These are phyloP conservation scores for Genyomyrus donnyi DNA, from an alignment of 2,113 vertebrate species.

Conservation along the genomic window DNA sequence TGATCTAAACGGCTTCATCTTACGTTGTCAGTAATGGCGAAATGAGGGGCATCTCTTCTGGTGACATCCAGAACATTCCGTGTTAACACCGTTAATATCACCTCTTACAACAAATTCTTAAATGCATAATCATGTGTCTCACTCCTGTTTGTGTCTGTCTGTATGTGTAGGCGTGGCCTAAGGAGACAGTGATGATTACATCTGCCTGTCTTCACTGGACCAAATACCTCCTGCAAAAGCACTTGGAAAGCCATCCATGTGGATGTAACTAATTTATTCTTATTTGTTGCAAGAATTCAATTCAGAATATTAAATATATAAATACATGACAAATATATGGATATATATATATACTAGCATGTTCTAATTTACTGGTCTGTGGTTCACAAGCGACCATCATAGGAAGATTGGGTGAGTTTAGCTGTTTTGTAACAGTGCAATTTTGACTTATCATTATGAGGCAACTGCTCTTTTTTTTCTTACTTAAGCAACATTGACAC, in stretches of 20 bases:
- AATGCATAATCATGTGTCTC: not conserved
- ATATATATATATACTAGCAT: not conserved
- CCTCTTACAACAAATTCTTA: not conserved
- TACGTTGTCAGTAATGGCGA: not conserved
- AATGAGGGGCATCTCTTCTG: not conserved
- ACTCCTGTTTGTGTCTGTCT: not conserved
- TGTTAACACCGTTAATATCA: not conserved
- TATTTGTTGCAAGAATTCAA: slow-evolving; percentile 32
- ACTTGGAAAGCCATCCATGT: slow-evolving; percentile 43
- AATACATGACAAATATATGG: not conserved
- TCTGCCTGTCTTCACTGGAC: not conserved
- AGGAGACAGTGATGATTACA: not conserved
- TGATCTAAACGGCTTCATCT: not conserved
- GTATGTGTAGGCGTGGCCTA: not conserved
- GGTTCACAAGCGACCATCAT: not conserved
- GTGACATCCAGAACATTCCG: not conserved
- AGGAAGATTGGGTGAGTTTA: not conserved
- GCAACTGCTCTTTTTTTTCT: not conserved
- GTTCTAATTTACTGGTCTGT: not conserved
- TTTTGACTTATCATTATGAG: not conserved
- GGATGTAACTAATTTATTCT: slow-evolving; percentile 28
- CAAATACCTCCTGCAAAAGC: slow-evolving; percentile 30
- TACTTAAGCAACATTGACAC: not conserved
- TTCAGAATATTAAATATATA: slow-evolving; percentile 6
- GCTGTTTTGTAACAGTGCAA: not conserved